These are phyloP conservation scores for Megaptera novaeangliae DNA, from an alignment of 2,113 vertebrate species.

Conservation along the genomic window DNA sequence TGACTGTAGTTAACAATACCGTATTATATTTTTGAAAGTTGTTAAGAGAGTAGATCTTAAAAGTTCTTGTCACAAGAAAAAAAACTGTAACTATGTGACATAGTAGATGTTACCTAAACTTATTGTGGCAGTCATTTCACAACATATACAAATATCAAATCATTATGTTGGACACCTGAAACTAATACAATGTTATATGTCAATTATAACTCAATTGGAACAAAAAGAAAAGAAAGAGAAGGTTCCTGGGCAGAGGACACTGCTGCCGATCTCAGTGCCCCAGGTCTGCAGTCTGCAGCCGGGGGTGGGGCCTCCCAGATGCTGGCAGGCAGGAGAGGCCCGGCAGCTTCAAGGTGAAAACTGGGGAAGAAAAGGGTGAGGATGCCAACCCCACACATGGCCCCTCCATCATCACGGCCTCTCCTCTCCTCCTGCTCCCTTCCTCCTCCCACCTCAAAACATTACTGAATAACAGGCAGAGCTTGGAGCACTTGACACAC, in stretches of 20 bases:
- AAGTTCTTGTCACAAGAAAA: not conserved
- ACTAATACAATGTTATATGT: not conserved
- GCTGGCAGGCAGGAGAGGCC: not conserved
- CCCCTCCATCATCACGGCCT: not conserved
- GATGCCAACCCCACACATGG: not conserved
- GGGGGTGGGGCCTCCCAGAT: not conserved
- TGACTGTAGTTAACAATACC: not conserved
- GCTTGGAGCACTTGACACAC: not conserved
- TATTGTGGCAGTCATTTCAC: not conserved
- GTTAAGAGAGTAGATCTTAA: not conserved
- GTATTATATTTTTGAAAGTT: not conserved
- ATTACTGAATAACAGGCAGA: not conserved
- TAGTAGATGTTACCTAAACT: not conserved
- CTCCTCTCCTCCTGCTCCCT: not conserved
- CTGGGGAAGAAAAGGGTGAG: not conserved
- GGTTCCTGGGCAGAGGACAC: not conserved
- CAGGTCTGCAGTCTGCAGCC: not conserved
- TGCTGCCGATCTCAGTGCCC: rapidly evolving
- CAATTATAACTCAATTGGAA: not conserved
- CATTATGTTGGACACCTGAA: not conserved
- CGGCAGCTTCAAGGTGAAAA: not conserved
- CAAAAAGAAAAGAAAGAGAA: not conserved
- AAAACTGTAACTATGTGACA: not conserved
- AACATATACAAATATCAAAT: not conserved
- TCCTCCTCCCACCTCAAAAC: not conserved